Evolutionary conservation across 1,140 invertebrate species (phyloP), one percentile per base, ranked within the genome.

Genomic region (Spodoptera litura): DNA sequence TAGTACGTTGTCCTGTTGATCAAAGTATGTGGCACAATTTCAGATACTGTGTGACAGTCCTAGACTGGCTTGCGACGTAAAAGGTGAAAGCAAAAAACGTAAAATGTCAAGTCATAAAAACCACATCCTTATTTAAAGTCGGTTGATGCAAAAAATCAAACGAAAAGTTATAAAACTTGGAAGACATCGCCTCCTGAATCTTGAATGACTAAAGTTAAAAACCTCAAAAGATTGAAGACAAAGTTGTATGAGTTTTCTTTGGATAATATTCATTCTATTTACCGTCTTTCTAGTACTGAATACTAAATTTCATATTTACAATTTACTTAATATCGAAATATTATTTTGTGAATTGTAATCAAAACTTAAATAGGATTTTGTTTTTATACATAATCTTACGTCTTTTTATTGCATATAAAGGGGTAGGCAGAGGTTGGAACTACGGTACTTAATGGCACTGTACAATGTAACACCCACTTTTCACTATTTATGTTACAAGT

Each of bases 241-340:
- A 71, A 71, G 68, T 71, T 71, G 27, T 71, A 71, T 71, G 52
- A 71, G 52, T 71, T 71, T 71, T 35, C 68, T 55, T 71, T 55
- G 68, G 12, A 71, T 71, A 71, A 55, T 71, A 55, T 55, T 55
- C 68, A 71, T 35, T 35, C 20, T 71, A 53, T 53, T 71, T 71
- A n/a, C 27, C 52, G 51, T 12, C 1, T 20, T 10, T 64, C 31
- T 44, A 44, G 61, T 10, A 38, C 35, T 44, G 61, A 64, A 49
- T 64, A 49, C n/a, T 62, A 20, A 64, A 56, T 56, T 3, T 61
- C 25, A 13, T 10, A 27, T 35, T 27, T 25, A 20, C 20, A 20
- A 20, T 20, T 20, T 20, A 20, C 20, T 20, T 20, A 20, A 20
- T 20, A 20, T 20, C 1, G 20, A 20, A 20, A 20, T 35, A 61